phyloP scores from a whole-genome alignment of 1,140 invertebrate species.

The Drosophila obscura region DNA sequence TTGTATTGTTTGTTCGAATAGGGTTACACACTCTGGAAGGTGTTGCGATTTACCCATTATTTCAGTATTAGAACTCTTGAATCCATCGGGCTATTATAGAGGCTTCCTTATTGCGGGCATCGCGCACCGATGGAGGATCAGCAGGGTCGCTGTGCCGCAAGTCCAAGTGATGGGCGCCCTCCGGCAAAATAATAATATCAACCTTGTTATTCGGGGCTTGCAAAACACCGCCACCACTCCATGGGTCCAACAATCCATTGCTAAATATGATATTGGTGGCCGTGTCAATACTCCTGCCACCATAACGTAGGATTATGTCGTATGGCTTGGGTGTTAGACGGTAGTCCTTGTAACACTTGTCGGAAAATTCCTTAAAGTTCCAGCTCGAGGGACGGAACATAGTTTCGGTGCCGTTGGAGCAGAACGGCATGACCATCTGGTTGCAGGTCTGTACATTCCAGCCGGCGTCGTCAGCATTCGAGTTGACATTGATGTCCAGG shows the following conservation, averaged over 20 bases:
- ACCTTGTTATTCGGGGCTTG: constrained; percentile 88
- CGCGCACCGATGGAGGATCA: constrained; percentile 65
- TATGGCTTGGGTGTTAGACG: constrained; percentile 88
- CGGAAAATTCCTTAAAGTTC: constrained; percentile 88
- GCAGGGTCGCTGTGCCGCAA: constrained; percentile 85
- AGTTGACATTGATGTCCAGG: constrained; percentile 85
- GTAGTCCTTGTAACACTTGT: constrained; percentile 89
- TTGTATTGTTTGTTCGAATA: too few species aligned
- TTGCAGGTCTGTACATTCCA: constrained; percentile 96
- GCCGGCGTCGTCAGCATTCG: constrained; percentile 86
- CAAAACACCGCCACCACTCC: constrained; percentile 95
- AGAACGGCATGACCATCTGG: constrained; percentile 98
- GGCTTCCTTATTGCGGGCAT: constrained; percentile 60
- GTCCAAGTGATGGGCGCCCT: constrained; percentile 97
- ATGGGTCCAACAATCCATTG: constrained; percentile 89
- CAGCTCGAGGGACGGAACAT: constrained; percentile 93
- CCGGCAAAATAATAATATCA: constrained; percentile 91
- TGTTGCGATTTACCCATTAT: too few species aligned
- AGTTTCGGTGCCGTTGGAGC: constrained; percentile 89
- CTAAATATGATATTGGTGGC: constrained; percentile 84
- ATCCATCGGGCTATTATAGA: constrained; percentile 69
- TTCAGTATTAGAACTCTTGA: constrained; percentile 10
- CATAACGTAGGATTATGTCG: constrained; percentile 90
- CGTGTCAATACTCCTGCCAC: constrained; percentile 87
- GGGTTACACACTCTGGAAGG: too few species aligned